These are phyloP conservation scores for Fulica atra DNA, from an alignment of 2,113 vertebrate genomes.

Conservation along the genomic window DNA sequence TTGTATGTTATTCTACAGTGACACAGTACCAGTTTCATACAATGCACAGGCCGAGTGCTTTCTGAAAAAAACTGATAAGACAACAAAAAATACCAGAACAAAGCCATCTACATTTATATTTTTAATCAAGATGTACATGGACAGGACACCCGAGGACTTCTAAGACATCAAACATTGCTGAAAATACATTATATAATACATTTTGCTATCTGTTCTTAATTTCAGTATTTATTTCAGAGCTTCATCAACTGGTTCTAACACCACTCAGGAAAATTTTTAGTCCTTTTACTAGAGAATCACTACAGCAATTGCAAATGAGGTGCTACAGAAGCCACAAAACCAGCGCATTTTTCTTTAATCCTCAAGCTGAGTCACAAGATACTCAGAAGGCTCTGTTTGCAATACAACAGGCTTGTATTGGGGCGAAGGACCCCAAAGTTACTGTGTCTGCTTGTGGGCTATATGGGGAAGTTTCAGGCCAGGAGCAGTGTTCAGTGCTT, in stretches of 20 bases:
- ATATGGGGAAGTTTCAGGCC: too few relatives aligned
- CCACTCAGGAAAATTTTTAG: neutral
- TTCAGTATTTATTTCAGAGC: neutral
- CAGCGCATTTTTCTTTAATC: neutral
- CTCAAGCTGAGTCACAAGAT: neutral
- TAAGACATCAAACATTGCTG: neutral
- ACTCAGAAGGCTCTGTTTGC: neutral
- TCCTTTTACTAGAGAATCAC: neutral
- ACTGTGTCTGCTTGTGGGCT: too few relatives aligned
- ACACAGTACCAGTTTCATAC: neutral
- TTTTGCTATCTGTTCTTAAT: neutral
- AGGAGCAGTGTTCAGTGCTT: too few relatives aligned
- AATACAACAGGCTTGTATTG: neutral
- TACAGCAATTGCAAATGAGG: neutral
- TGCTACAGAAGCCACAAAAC: neutral
- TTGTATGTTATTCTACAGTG: neutral
- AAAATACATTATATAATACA: neutral
- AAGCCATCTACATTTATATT: neutral
- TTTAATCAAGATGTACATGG: neutral
- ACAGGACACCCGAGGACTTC: neutral
- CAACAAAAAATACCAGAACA: neutral
- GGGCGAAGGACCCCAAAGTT: too few relatives aligned
- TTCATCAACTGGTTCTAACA: neutral
- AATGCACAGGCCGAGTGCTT: neutral
- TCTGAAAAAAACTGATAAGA: neutral